These are phyloP conservation scores for Octopus sinensis DNA, from an alignment of 1,140 invertebrate species.

Conservation along the genomic window DNA sequence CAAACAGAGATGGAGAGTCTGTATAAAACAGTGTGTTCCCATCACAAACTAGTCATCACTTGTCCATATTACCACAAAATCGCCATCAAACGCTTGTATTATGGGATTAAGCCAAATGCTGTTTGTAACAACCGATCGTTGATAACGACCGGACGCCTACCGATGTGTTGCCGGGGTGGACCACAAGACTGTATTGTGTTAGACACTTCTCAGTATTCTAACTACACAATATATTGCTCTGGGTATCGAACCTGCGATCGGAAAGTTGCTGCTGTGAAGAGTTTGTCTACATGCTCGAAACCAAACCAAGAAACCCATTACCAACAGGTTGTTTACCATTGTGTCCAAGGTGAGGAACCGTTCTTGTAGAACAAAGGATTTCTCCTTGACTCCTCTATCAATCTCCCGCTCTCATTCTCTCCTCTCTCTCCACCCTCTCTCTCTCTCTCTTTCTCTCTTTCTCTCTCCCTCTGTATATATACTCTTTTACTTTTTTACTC, in stretches of 20 bases:
- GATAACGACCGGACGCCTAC: neutral
- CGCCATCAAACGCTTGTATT: constrained; percentile 42
- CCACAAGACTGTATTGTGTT: constrained; percentile 36
- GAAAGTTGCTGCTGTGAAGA: neutral
- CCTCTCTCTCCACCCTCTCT: neutral
- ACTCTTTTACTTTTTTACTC: neutral
- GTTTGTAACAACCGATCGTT: constrained; percentile 21
- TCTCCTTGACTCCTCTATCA: neutral
- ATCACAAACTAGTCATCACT: neutral
- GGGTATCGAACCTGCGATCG: constrained; percentile 31
- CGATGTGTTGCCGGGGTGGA: constrained; percentile 32
- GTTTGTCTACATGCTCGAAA: neutral
- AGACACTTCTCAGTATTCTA: constrained; percentile 33
- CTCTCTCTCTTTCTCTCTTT: neutral
- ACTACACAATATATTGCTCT: constrained; percentile 38
- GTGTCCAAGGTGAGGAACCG: constrained; percentile 35
- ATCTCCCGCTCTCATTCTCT: neutral
- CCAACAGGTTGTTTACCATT: constrained; percentile 44
- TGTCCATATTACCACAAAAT: constrained; percentile 35
- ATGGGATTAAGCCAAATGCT: constrained; percentile 34
- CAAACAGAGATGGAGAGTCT: neutral
- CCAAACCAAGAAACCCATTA: constrained; percentile 29
- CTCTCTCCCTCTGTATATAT: no score
- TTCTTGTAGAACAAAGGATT: neutral
- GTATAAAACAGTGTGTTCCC: constrained; percentile 8